Percentiles rank a stretch among this genome's conserved stretches.
These are phyloP conservation scores for Lasioglossum albipes DNA, from an alignment of 1,140 invertebrate species.

Conservation along the genomic window DNA sequence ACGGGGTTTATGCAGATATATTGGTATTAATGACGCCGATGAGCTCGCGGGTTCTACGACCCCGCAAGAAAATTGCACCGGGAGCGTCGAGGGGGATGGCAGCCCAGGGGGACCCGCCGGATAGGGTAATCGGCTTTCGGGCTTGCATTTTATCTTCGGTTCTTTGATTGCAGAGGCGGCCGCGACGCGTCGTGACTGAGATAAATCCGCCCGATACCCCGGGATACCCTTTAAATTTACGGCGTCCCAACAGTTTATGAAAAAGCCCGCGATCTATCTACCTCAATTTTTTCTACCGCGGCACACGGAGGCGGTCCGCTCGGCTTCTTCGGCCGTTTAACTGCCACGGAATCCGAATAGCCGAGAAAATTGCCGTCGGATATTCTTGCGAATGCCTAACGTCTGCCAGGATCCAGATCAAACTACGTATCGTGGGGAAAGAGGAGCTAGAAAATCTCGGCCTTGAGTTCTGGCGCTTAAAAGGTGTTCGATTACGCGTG, in stretches of 20 bases:
- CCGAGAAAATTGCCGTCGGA: background rate
- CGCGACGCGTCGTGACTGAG: conserved; percentile 41
- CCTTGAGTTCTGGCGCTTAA: too few relatives aligned
- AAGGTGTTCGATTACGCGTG: too few relatives aligned
- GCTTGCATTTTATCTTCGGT: conserved; percentile 53
- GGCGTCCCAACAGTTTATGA: conserved; percentile 36
- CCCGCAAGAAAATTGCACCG: conserved; percentile 44
- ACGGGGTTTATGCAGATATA: conserved; percentile 37
- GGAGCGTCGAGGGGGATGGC: too few relatives aligned
- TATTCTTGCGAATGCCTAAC: too few relatives aligned
- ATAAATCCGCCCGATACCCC: conserved; percentile 49
- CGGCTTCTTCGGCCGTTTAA: background rate
- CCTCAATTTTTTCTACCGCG: background rate
- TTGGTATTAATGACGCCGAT: conserved; percentile 54
- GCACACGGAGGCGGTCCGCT: background rate
- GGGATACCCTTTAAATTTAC: conserved; percentile 47
- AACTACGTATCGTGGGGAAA: too few relatives aligned
- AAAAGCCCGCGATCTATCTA: background rate
- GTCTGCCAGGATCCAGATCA: too few relatives aligned
- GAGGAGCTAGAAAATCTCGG: too few relatives aligned
- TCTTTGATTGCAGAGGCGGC: conserved; percentile 51
- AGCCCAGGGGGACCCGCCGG: too few relatives aligned
- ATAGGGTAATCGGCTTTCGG: conserved; percentile 52
- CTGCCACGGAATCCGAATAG: background rate
- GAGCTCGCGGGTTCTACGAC: background rate